Base-by-base conservation (phyloP, 2,888 invertebrate genomes). In the Caenorhabditis panamensis region DNA sequence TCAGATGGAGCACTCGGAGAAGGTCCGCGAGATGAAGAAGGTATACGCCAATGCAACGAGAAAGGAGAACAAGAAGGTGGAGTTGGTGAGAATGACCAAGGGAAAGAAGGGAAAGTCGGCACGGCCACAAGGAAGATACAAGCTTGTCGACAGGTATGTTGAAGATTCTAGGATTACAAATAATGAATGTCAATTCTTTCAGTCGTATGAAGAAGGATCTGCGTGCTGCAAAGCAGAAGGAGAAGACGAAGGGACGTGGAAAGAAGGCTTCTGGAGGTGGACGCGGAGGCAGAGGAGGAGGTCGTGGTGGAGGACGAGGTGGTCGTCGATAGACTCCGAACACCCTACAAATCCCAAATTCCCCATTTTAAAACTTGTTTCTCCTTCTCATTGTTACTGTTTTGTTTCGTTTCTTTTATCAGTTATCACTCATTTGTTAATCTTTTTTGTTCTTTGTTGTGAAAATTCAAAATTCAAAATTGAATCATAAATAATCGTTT, bases 81-180 rank as follows among this genome's bases (percentile, higher is more conserved):
- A 95, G 0, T 97, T 98, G 91, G 95, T 97, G 0, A 96, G 98
- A 0, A 95, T 96, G 37, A 97, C 96, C 91, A 98, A 96, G 67
- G 90, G 89, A 67, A 88, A 87, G 79, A 84, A 86, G 22, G 90
- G 90, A 41, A 82, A 72, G 11, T 54, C 63, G 1, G 64, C 76
- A 6, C 78, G 89, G 62, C 90, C 90, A 1, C 73, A 69, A 26
- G 90, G 90, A 64, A 86, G 76, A n/a, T 90, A 88, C 82, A 88
- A 88, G 77, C 80, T 83, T 31, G 85, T 85, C 28, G 85, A 85
- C 69, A 82, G 68, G 84, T 84, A 36, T 36, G 53, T 26, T 4
- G 31, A 16, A 51, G 69, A 24, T n/a, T 36, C 41, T 64, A 9
- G n/a, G n/a, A 1, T 66, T 41, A 8, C n/a, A 1, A 18, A 4